Evolutionary conservation across 2,797 vertebrate genomes (phyloP), one percentile per base, ranked within the genome.

Genomic region (Pyrocephalus nanus): DNA sequence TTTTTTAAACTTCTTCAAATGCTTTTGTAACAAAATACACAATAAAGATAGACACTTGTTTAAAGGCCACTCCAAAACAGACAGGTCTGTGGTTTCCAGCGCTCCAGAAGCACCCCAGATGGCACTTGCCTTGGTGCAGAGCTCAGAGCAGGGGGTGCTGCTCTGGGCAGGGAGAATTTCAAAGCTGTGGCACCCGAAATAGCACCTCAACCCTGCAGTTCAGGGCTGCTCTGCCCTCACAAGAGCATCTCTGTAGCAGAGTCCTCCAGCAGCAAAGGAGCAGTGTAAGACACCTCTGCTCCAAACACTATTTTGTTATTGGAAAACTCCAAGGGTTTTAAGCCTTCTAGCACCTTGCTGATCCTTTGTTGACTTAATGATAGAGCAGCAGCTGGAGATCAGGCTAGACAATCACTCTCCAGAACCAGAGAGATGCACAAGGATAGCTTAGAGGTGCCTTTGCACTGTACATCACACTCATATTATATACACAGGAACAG

Each of bases 1-100:
- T 47, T 32, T 65, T 45, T 32, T 5, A 21, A 43, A 50, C 20
- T 40, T 91, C 73, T 94, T 95, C 66, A 92, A 92, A 80, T 69
- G 74, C 27, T 90, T 86, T 94, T 69, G 80, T 38, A 92, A 93
- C 67, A 94, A 91, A 97, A 96, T 70, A 93, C 15, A 61, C 62
- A 78, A 81, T 48, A 53, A 90, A 86, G 47, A 78, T 72, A 2
- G 27, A 77, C n/a, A 48, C 48, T 48, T 91, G 25, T 86, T 91
- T 66, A 54, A 94, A 87, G 92, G 88, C 71, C 66, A 81, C 58
- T 95, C 91, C 92, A 67, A 88, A 96, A 93, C 11, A 3, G 6
- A 62, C 70, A 86, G 69, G 71, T 60, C 30, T 27, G 6, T 87
- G 88, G 70, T 58, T 86, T 92, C 88, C 74, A 80, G 71, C 13